Conservation (phyloP, 2,797 vertebrate species). For the Acanthopagrus latus region DNA sequence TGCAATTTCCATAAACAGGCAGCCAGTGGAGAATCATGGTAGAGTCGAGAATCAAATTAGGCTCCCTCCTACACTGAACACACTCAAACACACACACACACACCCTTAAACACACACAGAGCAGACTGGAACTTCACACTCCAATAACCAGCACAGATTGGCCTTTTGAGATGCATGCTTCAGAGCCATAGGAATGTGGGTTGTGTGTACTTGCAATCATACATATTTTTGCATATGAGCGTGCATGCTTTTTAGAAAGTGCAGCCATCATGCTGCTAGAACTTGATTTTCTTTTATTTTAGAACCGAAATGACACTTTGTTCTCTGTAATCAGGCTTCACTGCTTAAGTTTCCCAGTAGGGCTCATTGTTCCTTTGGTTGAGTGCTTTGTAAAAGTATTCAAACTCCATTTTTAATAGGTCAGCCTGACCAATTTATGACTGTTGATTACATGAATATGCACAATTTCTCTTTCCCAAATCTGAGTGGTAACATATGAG, state of each 20-base stretch:
- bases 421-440: background rate
- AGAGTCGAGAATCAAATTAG: conserved; percentile 66
- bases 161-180: conserved; percentile 50
- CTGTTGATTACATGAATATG: background rate
- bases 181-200: conserved; percentile 32
- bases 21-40: conserved; percentile 64
- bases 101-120: conserved; percentile 17
- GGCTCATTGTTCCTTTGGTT: background rate
- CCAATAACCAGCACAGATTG: conserved; percentile 68
- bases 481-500: too few relatives aligned
- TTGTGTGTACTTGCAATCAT: background rate
- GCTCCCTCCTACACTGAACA: conserved; percentile 52
- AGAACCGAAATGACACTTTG: background rate
- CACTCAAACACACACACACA: conserved; percentile 26
- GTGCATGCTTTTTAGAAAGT: background rate
- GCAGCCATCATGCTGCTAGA: background rate
- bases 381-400: background rate
- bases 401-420: background rate
- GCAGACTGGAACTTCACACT: conserved; percentile 72
- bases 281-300: background rate
- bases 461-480: background rate
- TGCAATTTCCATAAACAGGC: conserved; percentile 69
- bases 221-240: conserved; percentile 6
- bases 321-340: background rate
- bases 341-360: background rate